Conservation (phyloP, 2,113 vertebrate species). For the Glaucidium brasilianum region DNA sequence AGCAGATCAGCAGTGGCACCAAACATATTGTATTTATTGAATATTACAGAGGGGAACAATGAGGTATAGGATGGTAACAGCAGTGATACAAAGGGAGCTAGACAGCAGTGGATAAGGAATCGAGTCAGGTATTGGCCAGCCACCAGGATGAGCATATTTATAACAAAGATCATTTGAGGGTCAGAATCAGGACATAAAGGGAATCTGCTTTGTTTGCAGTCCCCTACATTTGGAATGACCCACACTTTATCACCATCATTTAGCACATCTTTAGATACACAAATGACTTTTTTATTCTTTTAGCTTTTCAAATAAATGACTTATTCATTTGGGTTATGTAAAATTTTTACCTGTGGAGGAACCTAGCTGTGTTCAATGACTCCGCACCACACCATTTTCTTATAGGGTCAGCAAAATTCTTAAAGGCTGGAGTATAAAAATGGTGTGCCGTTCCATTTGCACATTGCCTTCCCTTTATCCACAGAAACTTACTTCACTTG, state of each 20-base stretch:
- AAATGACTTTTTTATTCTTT: background rate
- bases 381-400: background rate
- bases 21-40: slow-evolving; percentile 37
- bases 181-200: slow-evolving; percentile 3
- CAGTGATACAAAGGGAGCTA: background rate
- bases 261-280: background rate
- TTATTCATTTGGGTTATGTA: background rate
- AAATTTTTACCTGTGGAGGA: background rate
- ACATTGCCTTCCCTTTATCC: background rate
- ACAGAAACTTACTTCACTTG: background rate
- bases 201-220: slow-evolving; percentile 41
- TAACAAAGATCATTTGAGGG: slow-evolving; percentile 51
- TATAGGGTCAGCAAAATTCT: slow-evolving; percentile 25
- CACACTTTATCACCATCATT: background rate
- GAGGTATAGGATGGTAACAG: background rate
- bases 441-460: background rate
- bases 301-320: background rate
- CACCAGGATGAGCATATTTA: slow-evolving; percentile 45
- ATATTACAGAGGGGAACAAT: background rate
- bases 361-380: background rate
- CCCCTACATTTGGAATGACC: background rate
- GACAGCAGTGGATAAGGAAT: background rate
- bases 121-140: slow-evolving; percentile 41
- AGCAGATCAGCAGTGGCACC: slow-evolving; percentile 32
- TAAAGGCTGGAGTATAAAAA: slow-evolving; percentile 16